These are phyloP conservation scores for Stenodema calcarata DNA, from an alignment of 2,888 invertebrate genomes.

Conservation along the genomic window DNA sequence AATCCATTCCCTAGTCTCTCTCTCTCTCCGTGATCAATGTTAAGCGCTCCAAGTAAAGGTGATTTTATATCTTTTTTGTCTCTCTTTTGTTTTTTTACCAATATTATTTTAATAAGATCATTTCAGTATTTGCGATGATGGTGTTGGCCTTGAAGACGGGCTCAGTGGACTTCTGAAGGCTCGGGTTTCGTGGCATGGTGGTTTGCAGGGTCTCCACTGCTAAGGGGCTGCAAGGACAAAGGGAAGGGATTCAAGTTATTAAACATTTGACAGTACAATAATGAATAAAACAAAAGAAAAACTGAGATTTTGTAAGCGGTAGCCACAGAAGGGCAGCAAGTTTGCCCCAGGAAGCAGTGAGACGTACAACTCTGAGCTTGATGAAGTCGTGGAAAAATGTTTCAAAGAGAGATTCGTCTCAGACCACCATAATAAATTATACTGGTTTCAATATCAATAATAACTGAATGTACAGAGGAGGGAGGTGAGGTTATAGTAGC, in stretches of 20 bases:
- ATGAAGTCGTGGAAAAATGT: too few relatives aligned
- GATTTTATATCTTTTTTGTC: neutral
- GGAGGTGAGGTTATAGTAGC: too few relatives aligned
- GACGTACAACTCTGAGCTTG: too few relatives aligned
- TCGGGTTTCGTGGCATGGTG: conserved; percentile 81
- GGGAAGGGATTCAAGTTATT: neutral
- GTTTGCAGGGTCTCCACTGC: conserved; percentile 83
- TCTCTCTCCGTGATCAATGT: conserved; percentile 1
- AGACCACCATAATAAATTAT: too few relatives aligned
- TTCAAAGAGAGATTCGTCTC: too few relatives aligned
- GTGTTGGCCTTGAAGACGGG: conserved; percentile 11
- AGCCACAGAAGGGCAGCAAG: too few relatives aligned
- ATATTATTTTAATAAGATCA: conserved; percentile 23
- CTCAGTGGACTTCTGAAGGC: conserved; percentile 56
- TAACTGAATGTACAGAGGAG: too few relatives aligned
- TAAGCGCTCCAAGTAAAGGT: neutral
- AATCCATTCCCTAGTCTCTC: conserved; percentile 25
- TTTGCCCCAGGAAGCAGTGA: too few relatives aligned
- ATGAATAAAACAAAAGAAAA: neutral
- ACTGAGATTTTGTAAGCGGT: neutral
- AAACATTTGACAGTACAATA: neutral
- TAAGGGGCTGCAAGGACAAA: conserved; percentile 70
- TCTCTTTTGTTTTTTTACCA: conserved; percentile 3
- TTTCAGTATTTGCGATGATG: conserved; percentile 20
- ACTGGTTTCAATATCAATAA: too few relatives aligned